Evolutionary conservation across 2,113 vertebrate genomes (phyloP).

Genomic region (Trichomycterus rosablanca): DNA sequence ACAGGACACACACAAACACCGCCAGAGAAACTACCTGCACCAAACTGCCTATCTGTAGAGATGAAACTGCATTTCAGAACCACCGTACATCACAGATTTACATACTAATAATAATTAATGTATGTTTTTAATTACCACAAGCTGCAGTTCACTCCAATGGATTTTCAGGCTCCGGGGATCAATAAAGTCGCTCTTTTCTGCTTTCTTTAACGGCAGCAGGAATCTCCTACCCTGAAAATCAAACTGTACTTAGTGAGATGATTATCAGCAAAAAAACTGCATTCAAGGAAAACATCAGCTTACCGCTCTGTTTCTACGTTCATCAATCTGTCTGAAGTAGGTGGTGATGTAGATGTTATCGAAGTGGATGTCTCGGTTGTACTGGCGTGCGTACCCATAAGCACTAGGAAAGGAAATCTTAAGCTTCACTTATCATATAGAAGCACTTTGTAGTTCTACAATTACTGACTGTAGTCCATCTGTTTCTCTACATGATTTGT

Average conservation of each 20-base stretch:
- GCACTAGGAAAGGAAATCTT: conserved; percentile 55
- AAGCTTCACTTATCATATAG: too few relatives aligned
- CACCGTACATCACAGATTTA: too few relatives aligned
- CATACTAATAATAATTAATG: too few relatives aligned
- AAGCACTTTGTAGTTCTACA: too few relatives aligned
- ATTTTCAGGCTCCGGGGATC: conserved; percentile 57
- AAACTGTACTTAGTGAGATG: not conserved
- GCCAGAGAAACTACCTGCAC: conserved; percentile 59
- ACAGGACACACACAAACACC: conserved; percentile 65
- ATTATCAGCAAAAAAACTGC: not conserved
- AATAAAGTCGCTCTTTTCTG: conserved; percentile 50
- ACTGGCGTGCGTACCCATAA: conserved; percentile 64
- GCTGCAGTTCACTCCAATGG: conserved; percentile 57
- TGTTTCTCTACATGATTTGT: too few relatives aligned
- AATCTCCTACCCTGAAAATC: conserved; percentile 55
- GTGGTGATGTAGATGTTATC: conserved; percentile 81
- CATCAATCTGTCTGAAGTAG: conserved; percentile 78
- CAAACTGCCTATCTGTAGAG: conserved; percentile 59
- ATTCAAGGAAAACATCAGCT: conserved; percentile 27
- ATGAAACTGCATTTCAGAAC: too few relatives aligned
- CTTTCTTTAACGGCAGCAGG: conserved; percentile 67
- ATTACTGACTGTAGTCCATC: too few relatives aligned
- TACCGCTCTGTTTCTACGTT: conserved; percentile 65
- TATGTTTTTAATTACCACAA: too few relatives aligned
- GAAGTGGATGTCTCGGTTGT: conserved; percentile 64